These are phyloP conservation scores for Tortricodes alternella DNA, from an alignment of 2,888 invertebrate species.

Conservation along the genomic window DNA sequence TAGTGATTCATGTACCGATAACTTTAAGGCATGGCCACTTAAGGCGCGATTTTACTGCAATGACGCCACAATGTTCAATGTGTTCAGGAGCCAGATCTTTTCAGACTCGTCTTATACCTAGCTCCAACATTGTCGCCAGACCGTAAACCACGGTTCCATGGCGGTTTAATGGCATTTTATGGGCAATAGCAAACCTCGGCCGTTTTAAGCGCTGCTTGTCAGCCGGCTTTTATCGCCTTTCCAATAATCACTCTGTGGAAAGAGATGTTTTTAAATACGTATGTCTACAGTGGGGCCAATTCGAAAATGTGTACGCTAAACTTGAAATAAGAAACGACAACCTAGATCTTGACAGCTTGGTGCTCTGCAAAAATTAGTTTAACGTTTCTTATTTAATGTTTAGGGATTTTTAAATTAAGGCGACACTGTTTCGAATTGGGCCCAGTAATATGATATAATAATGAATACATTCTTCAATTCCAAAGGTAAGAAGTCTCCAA, in stretches of 20 bases:
- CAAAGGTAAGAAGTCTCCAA: no score
- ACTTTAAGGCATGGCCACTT: no score
- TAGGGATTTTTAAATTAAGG: no score
- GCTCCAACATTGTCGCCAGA: constrained; percentile 63
- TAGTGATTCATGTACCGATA: neutral
- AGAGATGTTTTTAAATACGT: constrained; percentile 3
- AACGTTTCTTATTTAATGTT: no score
- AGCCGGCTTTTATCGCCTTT: constrained; percentile 47
- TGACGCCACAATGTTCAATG: neutral
- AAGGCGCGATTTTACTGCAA: neutral
- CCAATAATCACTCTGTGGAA: constrained; percentile 51
- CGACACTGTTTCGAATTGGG: no score
- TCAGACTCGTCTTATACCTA: no score
- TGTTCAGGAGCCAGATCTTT: constrained; percentile 3
- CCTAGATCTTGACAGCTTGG: no score
- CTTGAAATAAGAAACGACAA: no score
- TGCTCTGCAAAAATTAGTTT: no score
- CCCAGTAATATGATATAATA: no score
- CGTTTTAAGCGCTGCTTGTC: constrained; percentile 61
- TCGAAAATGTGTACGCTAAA: no score
- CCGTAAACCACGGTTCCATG: constrained; percentile 60
- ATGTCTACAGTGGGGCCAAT: neutral
- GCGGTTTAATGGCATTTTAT: constrained; percentile 72
- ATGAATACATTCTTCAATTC: no score
- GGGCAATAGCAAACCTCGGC: constrained; percentile 60